phyloP scores from a whole-genome alignment of 2,888 invertebrate genomes.

The Trachelus tabidus region DNA sequence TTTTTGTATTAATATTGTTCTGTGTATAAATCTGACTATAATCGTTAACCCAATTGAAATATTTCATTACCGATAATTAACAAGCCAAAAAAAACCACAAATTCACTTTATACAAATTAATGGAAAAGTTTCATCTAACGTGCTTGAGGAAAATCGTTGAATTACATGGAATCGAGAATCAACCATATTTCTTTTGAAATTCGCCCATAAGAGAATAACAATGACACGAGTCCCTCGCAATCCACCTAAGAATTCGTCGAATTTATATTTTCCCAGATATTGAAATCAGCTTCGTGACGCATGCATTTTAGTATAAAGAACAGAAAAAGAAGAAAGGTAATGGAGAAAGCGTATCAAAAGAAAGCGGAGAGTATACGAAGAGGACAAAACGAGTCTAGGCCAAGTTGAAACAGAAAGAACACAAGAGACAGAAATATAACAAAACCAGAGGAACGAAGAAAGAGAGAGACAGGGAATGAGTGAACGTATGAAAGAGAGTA shows the following conservation, averaged over 20 bases:
- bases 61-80: too few species aligned
- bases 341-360: background rate
- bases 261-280: constrained; percentile 28
- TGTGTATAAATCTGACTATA: too few species aligned
- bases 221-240: constrained; percentile 3
- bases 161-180: too few species aligned
- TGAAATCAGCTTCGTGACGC: constrained; percentile 21
- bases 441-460: constrained; percentile 12
- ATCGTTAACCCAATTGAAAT: too few species aligned
- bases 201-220: background rate
- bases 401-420: constrained; percentile 14
- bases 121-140: too few species aligned
- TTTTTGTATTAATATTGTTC: too few species aligned
- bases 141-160: too few species aligned
- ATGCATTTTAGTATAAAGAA: constrained; percentile 3
- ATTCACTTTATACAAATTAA: too few species aligned
- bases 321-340: background rate
- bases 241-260: constrained; percentile 25
- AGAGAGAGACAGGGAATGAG: constrained; percentile 26
- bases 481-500: constrained; percentile 18
- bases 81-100: too few species aligned
- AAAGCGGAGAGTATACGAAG: constrained; percentile 9
- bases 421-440: constrained; percentile 26
- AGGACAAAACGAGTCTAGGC: background rate
- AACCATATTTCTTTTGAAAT: background rate